A percentile compares a stretch with the other conserved stretches of the same genome.
Conservation (phyloP, 53 echinoderm and acorn worm species). For the Apostichopus leukothele region DNA sequence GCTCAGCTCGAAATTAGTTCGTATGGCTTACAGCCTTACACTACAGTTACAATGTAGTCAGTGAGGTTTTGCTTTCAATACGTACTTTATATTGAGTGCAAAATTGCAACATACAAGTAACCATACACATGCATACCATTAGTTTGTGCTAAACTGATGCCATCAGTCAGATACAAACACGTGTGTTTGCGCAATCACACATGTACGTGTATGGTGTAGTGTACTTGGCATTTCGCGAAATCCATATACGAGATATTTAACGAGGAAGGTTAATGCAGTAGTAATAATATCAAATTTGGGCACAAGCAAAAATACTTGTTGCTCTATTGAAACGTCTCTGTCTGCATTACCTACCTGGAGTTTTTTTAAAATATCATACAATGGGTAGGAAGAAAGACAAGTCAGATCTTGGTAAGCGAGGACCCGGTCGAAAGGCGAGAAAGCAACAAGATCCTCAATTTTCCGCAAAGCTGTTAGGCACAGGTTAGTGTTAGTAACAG, state of each 20-base stretch:
- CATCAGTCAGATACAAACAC: background rate
- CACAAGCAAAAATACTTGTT: too few species aligned
- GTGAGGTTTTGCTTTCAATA: too few species aligned
- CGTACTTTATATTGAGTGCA: too few species aligned
- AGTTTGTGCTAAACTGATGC: background rate
- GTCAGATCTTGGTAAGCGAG: slow-evolving; percentile 74
- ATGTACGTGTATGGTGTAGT: background rate
- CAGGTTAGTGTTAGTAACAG: background rate
- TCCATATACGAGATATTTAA: background rate
- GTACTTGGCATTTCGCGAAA: background rate
- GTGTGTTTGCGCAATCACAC: background rate
- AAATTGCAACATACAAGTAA: too few species aligned
- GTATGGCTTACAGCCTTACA: too few species aligned
- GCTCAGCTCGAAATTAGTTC: too few species aligned
- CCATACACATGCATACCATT: too few species aligned
- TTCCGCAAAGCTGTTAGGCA: slow-evolving; percentile 47
- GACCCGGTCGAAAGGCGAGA: slow-evolving; percentile 80
- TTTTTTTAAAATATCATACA: background rate
- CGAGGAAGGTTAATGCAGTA: background rate
- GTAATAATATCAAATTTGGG: background rate
- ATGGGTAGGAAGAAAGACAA: slow-evolving; percentile 93
- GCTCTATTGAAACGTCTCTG: too few species aligned
- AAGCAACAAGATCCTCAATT: slow-evolving; percentile 83
- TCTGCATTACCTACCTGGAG: too few species aligned
- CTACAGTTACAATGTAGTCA: too few species aligned